These are phyloP conservation scores for Plagodis dolabraria DNA, from an alignment of 2,888 invertebrate genomes.

Conservation along the genomic window DNA sequence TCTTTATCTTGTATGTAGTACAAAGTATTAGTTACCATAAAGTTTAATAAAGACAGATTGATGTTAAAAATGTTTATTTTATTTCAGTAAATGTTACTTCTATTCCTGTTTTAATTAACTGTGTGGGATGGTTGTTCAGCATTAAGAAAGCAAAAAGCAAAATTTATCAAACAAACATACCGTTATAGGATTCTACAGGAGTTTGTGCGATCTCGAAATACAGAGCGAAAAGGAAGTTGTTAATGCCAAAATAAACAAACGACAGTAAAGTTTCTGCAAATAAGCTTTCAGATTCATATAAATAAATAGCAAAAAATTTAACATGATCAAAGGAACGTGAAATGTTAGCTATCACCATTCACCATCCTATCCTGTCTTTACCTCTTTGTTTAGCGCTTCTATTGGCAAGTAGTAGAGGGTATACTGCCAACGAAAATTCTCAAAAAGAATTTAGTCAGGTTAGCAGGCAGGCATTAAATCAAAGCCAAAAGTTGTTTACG, in stretches of 20 bases:
- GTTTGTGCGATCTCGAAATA: conserved; percentile 8
- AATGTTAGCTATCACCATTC: too few species aligned
- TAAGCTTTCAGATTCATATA: not conserved
- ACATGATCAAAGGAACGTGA: too few species aligned
- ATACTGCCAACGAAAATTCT: too few species aligned
- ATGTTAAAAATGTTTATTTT: conserved; percentile 60
- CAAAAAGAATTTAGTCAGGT: too few species aligned
- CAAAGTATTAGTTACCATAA: conserved; percentile 76
- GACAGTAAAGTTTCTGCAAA: conserved; percentile 16
- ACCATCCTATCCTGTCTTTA: too few species aligned
- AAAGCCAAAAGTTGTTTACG: too few species aligned
- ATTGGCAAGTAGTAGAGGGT: too few species aligned
- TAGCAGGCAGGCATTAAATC: too few species aligned
- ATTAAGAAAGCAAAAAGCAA: conserved; percentile 1
- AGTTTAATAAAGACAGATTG: conserved; percentile 82
- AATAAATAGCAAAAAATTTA: not conserved
- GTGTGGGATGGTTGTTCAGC: not conserved
- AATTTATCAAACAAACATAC: conserved; percentile 12
- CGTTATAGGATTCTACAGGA: not conserved
- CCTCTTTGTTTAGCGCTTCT: too few species aligned
- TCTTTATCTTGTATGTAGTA: conserved; percentile 82
- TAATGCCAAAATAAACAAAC: conserved; percentile 41
- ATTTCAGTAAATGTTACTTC: conserved; percentile 18
- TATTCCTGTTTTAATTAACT: not conserved
- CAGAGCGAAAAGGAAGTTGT: conserved; percentile 37